Conservation (phyloP, 2,797 vertebrate species). For the Denticeps clupeoides region DNA sequence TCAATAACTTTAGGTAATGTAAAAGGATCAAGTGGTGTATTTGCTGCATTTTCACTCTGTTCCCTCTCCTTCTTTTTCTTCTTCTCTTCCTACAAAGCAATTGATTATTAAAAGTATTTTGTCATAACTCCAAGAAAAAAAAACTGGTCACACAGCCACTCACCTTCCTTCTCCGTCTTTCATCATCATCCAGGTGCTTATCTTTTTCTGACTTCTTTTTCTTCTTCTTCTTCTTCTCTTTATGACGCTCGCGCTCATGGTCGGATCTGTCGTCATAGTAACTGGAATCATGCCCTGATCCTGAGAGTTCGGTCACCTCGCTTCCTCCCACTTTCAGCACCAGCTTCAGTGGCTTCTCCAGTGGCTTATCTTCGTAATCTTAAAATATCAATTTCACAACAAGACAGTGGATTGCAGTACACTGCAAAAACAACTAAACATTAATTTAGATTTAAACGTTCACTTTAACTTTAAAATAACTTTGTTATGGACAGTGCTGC, state of each 20-base stretch:
- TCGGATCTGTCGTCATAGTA: slow-evolving; percentile 94
- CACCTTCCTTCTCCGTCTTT: slow-evolving; percentile 85
- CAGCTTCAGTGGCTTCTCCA: slow-evolving; percentile 88
- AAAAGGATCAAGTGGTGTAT: slow-evolving; percentile 58
- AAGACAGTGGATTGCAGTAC: slow-evolving; percentile 6
- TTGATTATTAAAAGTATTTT: background rate
- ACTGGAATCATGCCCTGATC: slow-evolving; percentile 92
- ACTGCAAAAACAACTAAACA: background rate
- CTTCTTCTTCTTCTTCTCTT: slow-evolving; percentile 96
- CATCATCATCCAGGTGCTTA: slow-evolving; percentile 84
- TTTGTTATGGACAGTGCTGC: no score
- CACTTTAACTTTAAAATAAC: no score
- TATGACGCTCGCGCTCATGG: slow-evolving; percentile 87
- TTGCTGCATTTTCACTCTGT: slow-evolving; percentile 74
- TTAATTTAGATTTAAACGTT: slow-evolving; percentile 9
- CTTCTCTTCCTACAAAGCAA: slow-evolving; percentile 75
- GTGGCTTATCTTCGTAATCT: slow-evolving; percentile 84
- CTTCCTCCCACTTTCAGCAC: slow-evolving; percentile 94
- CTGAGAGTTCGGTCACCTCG: slow-evolving; percentile 90
- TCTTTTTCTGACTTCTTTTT: slow-evolving; percentile 95
- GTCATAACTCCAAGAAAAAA: no score
- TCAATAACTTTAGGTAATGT: slow-evolving; percentile 56
- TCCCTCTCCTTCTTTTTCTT: slow-evolving; percentile 91
- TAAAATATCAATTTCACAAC: no score
- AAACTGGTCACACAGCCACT: slow-evolving; percentile 5